Base-by-base conservation (phyloP, 2,113 vertebrate species). In the Machaerirhynchus nigripectus region DNA sequence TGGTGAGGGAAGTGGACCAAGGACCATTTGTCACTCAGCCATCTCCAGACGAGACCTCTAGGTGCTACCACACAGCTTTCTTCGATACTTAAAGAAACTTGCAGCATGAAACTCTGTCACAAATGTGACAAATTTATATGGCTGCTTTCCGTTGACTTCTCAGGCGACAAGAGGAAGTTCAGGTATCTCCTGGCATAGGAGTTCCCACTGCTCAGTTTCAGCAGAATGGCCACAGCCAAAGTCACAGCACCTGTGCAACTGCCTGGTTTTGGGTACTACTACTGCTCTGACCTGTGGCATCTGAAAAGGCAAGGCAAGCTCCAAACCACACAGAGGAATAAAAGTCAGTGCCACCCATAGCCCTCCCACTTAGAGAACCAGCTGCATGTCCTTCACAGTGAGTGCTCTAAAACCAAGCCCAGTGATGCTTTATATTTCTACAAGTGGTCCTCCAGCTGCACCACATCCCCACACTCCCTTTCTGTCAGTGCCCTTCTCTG, bases 401-500 rank as follows among this genome's bases (percentile, higher is more conserved):
- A 84, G 31, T 60, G 42, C 87, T 40, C 15, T 90, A 77, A 95
- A 95, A 69, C n/a, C 47, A 83, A 61, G 44, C 26, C 68, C 26
- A 13, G 15, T 13, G 18, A 67, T 55, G 55, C 35, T 94, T 89
- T 94, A 63, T 53, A 17, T 89, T 86, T 84, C 63, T 71, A 70
- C 37, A 73, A 33, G 40, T 52, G 23, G 46, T 90, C 31, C 80
- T 94, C 52, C 39, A 81, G 42, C 81, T 76, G 55, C 39, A 73
- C 42, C 13, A 18, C 37, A 83, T 78, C 59, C 44, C 40, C 64
- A 16, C 6, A 12, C 33, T 56, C 42, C 64, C 28, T 63, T 86
- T 80, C 70, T 92, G 33, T 73, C 74, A 81, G 85, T 56, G 76
- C 84, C 55, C 55, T 95, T 95, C 80, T 95, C 95, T 15, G 20